These are phyloP conservation scores for Drosophila acutilabella DNA, from an alignment of 2,888 invertebrate species.

Conservation along the genomic window DNA sequence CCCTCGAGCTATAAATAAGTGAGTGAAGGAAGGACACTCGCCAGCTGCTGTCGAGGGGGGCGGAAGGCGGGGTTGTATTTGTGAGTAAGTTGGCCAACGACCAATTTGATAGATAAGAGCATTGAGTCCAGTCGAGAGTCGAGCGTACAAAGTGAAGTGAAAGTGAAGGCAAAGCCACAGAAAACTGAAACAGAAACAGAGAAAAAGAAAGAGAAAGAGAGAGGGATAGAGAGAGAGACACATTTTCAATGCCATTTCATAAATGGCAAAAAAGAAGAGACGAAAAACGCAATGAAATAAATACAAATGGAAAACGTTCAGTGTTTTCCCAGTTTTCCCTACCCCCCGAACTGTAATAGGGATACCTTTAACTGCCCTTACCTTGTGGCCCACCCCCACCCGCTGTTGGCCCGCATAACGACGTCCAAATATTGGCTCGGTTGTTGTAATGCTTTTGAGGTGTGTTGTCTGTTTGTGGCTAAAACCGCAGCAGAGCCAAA, in stretches of 20 bases:
- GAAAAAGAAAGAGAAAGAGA: slow-evolving; percentile 39
- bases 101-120: slow-evolving; percentile 77
- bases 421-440: slow-evolving; percentile 75
- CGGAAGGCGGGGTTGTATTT: neutral
- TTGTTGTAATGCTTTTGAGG: slow-evolving; percentile 80
- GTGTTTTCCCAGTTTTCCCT: neutral
- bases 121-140: slow-evolving; percentile 46
- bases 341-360: neutral
- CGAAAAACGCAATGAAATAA: slow-evolving; percentile 77
- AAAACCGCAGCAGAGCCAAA: slow-evolving; percentile 26
- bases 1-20: slow-evolving; percentile 77
- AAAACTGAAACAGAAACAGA: slow-evolving; percentile 11
- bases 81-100: slow-evolving; percentile 56
- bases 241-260: slow-evolving; percentile 79
- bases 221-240: slow-evolving; percentile 29
- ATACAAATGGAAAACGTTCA: slow-evolving; percentile 71
- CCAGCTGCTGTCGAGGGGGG: slow-evolving; percentile 11
- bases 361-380: neutral
- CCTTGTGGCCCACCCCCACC: neutral
- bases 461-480: slow-evolving; percentile 66
- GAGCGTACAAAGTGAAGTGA: slow-evolving; percentile 47
- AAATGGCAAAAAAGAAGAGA: slow-evolving; percentile 52
- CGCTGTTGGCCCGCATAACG: slow-evolving; percentile 55
- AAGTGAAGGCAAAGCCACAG: slow-evolving; percentile 30
- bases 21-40: slow-evolving; percentile 34